Conservation (phyloP, 2,113 vertebrate genomes). For the Gambusia affinis region DNA sequence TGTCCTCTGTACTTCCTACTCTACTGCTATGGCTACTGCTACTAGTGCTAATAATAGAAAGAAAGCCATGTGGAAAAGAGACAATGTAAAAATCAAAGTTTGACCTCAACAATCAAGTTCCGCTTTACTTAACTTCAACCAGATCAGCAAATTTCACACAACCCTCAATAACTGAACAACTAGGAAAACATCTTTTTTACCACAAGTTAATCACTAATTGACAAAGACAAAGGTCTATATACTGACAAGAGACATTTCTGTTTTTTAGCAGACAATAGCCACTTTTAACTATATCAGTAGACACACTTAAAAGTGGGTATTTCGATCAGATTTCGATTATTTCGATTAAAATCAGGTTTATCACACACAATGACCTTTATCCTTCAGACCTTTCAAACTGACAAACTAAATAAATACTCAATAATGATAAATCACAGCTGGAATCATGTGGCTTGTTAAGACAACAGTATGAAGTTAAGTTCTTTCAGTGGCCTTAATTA, state of each 20-base stretch:
- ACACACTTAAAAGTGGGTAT: background rate
- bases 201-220: background rate
- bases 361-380: conserved; percentile 3
- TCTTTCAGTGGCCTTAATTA: background rate
- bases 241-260: background rate
- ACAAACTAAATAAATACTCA: background rate
- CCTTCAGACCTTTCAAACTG: background rate
- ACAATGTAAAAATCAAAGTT: background rate
- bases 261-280: background rate
- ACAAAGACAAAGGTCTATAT: background rate
- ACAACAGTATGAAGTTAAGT: background rate
- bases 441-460: background rate
- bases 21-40: background rate
- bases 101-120: background rate
- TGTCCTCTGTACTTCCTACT: too few species aligned
- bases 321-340: background rate
- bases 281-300: background rate
- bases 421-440: background rate
- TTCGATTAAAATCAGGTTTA: background rate
- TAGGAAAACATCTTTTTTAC: background rate
- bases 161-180: background rate
- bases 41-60: background rate
- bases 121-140: background rate
- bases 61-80: background rate
- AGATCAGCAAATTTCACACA: background rate